These are phyloP conservation scores for Notolepis coatsorum DNA, from an alignment of 2,797 vertebrate genomes.

Conservation along the genomic window DNA sequence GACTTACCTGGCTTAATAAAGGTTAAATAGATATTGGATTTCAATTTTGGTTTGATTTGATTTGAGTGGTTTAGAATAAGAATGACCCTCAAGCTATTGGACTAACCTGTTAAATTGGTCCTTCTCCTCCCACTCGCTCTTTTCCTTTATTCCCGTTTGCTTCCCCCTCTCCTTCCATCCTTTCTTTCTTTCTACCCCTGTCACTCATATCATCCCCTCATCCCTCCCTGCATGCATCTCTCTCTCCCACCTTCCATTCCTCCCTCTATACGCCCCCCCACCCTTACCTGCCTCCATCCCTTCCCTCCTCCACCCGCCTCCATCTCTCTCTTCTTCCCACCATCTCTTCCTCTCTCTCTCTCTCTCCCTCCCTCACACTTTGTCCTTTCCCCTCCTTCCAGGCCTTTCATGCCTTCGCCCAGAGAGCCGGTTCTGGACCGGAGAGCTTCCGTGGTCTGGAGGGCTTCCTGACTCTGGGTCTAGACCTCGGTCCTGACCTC, in stretches of 20 bases:
- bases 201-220: background rate
- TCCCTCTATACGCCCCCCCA: slow-evolving; percentile 38
- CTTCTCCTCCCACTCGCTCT: slow-evolving; percentile 21
- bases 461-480: slow-evolving; percentile 57
- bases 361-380: slow-evolving; percentile 41
- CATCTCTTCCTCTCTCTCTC: slow-evolving; percentile 9
- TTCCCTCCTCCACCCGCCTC: slow-evolving; percentile 19
- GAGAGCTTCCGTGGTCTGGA: slow-evolving; percentile 57
- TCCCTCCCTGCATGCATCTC: slow-evolving; percentile 15
- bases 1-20: slow-evolving; percentile 41
- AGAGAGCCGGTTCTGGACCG: slow-evolving; percentile 46
- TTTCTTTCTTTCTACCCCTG: too few relatives aligned
- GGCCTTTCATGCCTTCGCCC: slow-evolving; percentile 55
- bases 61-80: slow-evolving; percentile 32
- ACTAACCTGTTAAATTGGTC: slow-evolving; percentile 32
- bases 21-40: slow-evolving; percentile 56
- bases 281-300: slow-evolving; percentile 50
- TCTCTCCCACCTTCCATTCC: slow-evolving; percentile 38
- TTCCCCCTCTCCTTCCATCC: slow-evolving; percentile 30
- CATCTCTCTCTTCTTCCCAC: slow-evolving; percentile 21
- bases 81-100: slow-evolving; percentile 28
- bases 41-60: slow-evolving; percentile 46
- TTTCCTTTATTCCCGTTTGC: slow-evolving; percentile 10
- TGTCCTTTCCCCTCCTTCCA: slow-evolving; percentile 31
- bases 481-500: slow-evolving; percentile 42